Percentiles rank a stretch among this genome's conserved stretches.
Conservation (phyloP, 2,113 vertebrate species). For the Sceloporus undulatus region DNA sequence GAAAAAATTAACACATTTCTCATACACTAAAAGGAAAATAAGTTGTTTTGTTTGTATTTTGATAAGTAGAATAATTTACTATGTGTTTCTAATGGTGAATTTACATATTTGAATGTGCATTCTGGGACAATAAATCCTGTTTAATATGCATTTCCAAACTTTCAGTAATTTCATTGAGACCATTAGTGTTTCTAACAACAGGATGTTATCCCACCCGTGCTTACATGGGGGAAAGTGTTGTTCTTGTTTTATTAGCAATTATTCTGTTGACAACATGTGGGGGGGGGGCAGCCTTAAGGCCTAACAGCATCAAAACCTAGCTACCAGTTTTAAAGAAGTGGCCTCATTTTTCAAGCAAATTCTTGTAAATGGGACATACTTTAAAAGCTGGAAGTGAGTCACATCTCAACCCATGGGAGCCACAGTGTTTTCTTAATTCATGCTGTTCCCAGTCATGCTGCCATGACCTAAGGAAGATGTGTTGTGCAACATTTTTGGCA, state of each 20-base stretch:
- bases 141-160: conserved; percentile 12
- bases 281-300: background rate
- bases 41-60: conserved; percentile 16
- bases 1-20: conserved; percentile 17
- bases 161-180: conserved; percentile 1
- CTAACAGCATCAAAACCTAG: background rate
- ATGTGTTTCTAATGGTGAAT: conserved; percentile 10
- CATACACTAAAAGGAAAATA: conserved; percentile 11
- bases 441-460: background rate
- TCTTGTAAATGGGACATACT: background rate
- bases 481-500: background rate
- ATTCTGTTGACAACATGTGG: background rate
- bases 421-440: background rate
- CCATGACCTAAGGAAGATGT: background rate
- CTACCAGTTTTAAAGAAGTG: background rate
- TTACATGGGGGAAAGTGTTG: background rate
- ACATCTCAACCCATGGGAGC: background rate
- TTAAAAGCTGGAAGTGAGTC: background rate
- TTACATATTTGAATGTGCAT: background rate
- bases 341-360: background rate
- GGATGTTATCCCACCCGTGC: background rate
- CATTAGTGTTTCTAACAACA: background rate
- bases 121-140: conserved; percentile 3
- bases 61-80: conserved; percentile 20
- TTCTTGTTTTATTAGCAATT: background rate